These are phyloP conservation scores for Acanthosepion esculentum DNA, from an alignment of 2,888 invertebrate genomes.

Conservation along the genomic window DNA sequence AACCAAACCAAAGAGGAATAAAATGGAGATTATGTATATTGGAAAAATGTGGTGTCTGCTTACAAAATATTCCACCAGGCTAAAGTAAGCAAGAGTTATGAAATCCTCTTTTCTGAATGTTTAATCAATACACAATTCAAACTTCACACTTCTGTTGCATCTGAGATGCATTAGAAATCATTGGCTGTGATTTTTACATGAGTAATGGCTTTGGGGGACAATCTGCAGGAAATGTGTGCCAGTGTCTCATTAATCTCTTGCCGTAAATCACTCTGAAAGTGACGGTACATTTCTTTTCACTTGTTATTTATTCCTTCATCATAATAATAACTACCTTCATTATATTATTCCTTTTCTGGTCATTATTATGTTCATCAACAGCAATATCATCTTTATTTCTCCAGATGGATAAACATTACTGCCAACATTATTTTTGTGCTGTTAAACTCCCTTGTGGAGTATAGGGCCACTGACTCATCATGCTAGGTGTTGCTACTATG, in stretches of 20 bases:
- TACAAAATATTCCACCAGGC: no score
- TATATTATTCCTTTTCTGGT: neutral
- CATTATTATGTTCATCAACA: neutral
- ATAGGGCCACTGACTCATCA: no score
- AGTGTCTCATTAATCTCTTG: neutral
- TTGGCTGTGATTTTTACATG: neutral
- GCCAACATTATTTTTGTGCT: neutral
- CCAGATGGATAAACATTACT: neutral
- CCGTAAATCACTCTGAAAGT: neutral
- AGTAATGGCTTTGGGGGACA: neutral
- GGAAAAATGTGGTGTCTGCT: no score
- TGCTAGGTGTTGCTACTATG: no score
- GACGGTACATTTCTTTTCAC: neutral
- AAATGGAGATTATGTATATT: no score
- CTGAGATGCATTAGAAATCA: neutral
- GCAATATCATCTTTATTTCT: neutral
- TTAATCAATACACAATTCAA: no score
- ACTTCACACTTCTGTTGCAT: neutral
- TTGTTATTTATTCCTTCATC: neutral
- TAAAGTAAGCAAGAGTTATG: no score
- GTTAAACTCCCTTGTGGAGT: no score
- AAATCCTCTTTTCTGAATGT: no score
- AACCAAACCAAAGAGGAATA: no score
- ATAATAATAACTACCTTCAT: neutral
- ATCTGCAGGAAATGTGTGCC: conserved; percentile 2